These are phyloP conservation scores for Crambe crambe DNA, from an alignment of 37 sponge, comb jelly and placozoan species.

Conservation along the genomic window DNA sequence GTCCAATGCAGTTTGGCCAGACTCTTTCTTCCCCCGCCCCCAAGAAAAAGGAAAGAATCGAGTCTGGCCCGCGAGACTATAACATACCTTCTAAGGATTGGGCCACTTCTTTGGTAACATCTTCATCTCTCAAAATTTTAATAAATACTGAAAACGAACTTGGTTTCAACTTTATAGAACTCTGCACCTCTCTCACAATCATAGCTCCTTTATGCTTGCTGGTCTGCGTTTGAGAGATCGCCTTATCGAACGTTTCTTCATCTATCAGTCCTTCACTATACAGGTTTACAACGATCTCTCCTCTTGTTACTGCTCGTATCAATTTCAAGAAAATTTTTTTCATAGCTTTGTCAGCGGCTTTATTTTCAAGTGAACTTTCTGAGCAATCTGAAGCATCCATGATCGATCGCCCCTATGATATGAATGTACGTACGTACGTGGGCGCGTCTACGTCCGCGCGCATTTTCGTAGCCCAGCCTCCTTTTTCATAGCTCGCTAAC, in stretches of 20 bases:
- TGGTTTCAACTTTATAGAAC: neutral
- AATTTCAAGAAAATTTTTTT: neutral
- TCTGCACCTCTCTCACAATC: neutral
- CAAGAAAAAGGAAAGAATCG: too few species aligned
- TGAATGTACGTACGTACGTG: too few species aligned
- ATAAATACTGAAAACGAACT: neutral
- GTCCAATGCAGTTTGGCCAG: too few species aligned
- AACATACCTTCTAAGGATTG: neutral
- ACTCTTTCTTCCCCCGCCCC: too few species aligned
- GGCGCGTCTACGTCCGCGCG: too few species aligned
- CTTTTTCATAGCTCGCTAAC: too few species aligned
- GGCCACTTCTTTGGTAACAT: slow-evolving; percentile 1
- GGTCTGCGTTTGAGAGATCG: neutral
- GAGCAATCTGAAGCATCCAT: too few species aligned
- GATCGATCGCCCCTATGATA: too few species aligned
- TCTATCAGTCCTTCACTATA: slow-evolving; percentile 4
- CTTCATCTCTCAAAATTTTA: slow-evolving; percentile 1
- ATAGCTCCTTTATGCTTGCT: neutral
- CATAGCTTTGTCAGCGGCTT: neutral
- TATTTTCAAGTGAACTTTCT: neutral
- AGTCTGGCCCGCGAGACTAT: too few species aligned
- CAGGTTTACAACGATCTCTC: neutral
- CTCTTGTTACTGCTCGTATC: neutral
- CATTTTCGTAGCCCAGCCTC: too few species aligned
- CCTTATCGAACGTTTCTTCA: neutral